Conservation (phyloP, 2,797 vertebrate species). For the Salmo trutta region DNA sequence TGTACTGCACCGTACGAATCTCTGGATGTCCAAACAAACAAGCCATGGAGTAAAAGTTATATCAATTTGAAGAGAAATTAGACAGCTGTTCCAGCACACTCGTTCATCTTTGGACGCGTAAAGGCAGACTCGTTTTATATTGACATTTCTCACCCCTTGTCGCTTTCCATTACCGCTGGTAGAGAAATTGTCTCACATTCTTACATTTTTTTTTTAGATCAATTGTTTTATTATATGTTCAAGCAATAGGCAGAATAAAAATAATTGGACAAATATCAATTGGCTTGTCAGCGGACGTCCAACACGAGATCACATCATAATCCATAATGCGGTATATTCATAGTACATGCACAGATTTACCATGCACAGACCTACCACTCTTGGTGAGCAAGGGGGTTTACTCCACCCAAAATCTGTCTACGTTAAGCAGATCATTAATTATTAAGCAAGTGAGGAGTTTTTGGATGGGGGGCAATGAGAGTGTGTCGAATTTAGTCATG, state of each 20-base stretch:
- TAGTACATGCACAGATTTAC: background rate
- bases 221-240: background rate
- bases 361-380: background rate
- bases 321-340: background rate
- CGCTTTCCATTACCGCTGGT: slow-evolving; percentile 32
- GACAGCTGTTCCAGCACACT: slow-evolving; percentile 26
- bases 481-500: too few relatives aligned
- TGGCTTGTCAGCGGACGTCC: slow-evolving; percentile 13
- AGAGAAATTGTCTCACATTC: slow-evolving; percentile 15
- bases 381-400: too few relatives aligned
- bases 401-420: too few relatives aligned
- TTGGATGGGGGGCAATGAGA: too few relatives aligned
- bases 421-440: too few relatives aligned
- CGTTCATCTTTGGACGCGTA: slow-evolving; percentile 11
- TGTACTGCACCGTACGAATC: slow-evolving; percentile 5
- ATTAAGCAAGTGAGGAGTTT: too few relatives aligned
- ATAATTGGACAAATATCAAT: background rate
- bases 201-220: background rate
- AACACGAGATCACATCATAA: background rate
- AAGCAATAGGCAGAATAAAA: background rate
- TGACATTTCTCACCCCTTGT: slow-evolving; percentile 31
- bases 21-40: background rate
- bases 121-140: slow-evolving; percentile 33
- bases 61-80: too few relatives aligned
- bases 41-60: too few relatives aligned